Conservation (phyloP, 2,888 invertebrate species). For the Polymixis flavicincta region DNA sequence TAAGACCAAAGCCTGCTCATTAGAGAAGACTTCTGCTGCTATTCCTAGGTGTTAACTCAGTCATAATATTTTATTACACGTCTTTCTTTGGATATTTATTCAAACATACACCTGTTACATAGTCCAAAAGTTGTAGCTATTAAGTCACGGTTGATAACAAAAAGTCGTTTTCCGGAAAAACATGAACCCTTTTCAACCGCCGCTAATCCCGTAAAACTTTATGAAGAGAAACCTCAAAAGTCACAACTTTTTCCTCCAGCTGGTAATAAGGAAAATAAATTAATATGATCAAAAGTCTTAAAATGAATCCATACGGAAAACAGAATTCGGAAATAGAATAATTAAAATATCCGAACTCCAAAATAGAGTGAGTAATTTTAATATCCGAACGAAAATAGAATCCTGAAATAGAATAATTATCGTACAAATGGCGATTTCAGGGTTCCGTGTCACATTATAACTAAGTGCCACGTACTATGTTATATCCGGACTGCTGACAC, state of each 20-base stretch:
- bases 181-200: constrained; percentile 17
- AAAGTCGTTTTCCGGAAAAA: background rate
- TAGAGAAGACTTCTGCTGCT: background rate
- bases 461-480: constrained; percentile 35
- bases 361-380: background rate
- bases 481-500: constrained; percentile 34
- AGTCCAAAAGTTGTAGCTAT: background rate
- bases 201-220: constrained; percentile 41
- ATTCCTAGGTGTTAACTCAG: background rate
- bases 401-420: constrained; percentile 27
- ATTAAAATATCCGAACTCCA: background rate
- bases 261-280: constrained; percentile 28
- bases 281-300: background rate
- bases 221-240: constrained; percentile 25
- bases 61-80: background rate
- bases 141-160: constrained; percentile 6
- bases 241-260: constrained; percentile 6
- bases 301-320: constrained; percentile 19
- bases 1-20: background rate
- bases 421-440: constrained; percentile 21
- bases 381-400: constrained; percentile 33
- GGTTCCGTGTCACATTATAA: constrained; percentile 18
- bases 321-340: constrained; percentile 11
- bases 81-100: background rate
- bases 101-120: background rate